Conservation (phyloP, 1,140 invertebrate genomes). For the Lepidostoma basale region DNA sequence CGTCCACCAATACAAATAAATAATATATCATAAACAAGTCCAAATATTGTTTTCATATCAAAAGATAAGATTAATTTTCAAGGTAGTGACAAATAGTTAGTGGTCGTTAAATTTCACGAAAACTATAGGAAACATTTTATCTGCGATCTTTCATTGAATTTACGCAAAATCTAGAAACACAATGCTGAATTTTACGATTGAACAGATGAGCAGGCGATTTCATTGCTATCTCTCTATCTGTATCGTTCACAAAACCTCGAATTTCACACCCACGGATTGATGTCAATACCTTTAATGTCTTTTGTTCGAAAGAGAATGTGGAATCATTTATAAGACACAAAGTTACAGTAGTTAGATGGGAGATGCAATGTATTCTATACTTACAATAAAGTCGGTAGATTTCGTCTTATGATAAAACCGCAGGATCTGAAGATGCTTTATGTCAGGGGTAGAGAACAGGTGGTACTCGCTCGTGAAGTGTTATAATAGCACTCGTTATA, state of each 20-base stretch:
- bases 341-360: neutral
- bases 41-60: too few relatives aligned
- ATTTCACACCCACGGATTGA: constrained; percentile 28
- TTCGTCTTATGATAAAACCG: neutral
- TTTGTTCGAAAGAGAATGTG: neutral
- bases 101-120: too few relatives aligned
- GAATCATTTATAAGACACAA: constrained; percentile 11
- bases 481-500: too few relatives aligned
- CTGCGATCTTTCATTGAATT: constrained; percentile 8
- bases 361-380: neutral
- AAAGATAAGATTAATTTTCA: too few relatives aligned
- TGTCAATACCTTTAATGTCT: constrained; percentile 8
- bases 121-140: too few relatives aligned
- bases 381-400: neutral
- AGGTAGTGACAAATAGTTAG: too few relatives aligned
- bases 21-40: too few relatives aligned
- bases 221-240: neutral
- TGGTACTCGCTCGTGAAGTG: too few relatives aligned
- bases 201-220: neutral
- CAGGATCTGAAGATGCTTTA: neutral
- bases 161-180: neutral
- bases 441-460: too few relatives aligned
- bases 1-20: too few relatives aligned
- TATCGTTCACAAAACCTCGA: constrained; percentile 15
- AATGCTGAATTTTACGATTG: constrained; percentile 16